Base-by-base conservation (phyloP, 2,113 vertebrate species). In the Notothenia rossii region DNA sequence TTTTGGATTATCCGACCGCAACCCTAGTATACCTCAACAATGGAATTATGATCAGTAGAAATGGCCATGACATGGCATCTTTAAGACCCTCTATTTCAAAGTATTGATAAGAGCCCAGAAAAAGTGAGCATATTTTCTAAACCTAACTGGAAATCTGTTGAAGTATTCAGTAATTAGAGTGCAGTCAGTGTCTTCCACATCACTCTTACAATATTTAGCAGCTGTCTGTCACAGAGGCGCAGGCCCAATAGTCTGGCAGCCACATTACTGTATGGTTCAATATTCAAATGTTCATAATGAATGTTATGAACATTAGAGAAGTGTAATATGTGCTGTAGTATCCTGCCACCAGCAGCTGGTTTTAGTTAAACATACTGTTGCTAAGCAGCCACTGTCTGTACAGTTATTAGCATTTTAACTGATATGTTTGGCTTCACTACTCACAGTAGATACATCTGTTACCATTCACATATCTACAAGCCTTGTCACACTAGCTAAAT, bases 51-150 rank as follows among this genome's bases (percentile, higher is more conserved):
- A 29, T 29, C 29, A 29, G 29, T 29, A 29, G 29, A 29, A 29
- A 29, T 29, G 29, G 29, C 4, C 29, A 29, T 4, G 29, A 29
- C 29, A 29, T 29, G 29, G 29, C 3, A 29, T 3, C 29, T 29
- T 29, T 29, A 29, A 40, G 36, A 5, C 36, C 36, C 36, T 40
- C 36, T 40, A 40, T 7, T 40, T 40, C 36, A 40, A 40, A 7
- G 36, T 40, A 40, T 7, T 40, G 36, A 40, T 40, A 40, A 40
- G 36, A 40, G 36, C 36, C 20, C 18, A 40, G 2, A 22, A 45
- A 43, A 46, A 72, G 10, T n/a, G 33, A 46, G 48, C 7, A 15
- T 29, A 36, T 71, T 36, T 1, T 82, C 53, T 53, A 65, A 80
- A 61, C 18, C 6, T 18, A 29, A 75, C 7, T 1, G 29, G 20